A percentile compares a stretch with the other conserved stretches of the same genome.
phyloP scores from a whole-genome alignment of 2,797 vertebrate species.

The Holocentrus rufus region DNA sequence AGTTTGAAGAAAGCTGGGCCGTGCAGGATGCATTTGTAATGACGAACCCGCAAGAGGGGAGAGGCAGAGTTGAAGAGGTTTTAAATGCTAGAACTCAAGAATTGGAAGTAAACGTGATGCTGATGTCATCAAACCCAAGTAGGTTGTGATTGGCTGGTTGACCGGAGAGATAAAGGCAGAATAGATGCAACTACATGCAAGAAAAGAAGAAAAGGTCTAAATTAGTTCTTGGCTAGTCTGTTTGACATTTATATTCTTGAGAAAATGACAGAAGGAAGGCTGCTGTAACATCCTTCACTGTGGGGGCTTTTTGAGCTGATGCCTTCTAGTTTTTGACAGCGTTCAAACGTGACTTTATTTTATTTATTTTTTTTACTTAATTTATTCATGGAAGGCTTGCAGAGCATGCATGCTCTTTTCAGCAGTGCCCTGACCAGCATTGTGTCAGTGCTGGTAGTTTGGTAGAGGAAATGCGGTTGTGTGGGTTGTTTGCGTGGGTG shows the following conservation, averaged over 20 bases:
- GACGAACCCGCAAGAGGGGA: no score
- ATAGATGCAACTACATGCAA: background rate
- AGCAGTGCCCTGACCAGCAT: background rate
- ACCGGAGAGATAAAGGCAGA: background rate
- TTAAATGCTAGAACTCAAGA: no score
- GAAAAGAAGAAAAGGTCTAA: background rate
- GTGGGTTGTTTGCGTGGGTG: constrained; percentile 18
- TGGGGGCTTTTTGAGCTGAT: background rate
- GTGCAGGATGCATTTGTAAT: no score
- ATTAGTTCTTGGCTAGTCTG: background rate
- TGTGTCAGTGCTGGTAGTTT: background rate
- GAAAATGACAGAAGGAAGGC: no score
- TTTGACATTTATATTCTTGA: no score
- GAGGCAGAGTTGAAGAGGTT: no score
- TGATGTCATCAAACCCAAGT: constrained; percentile 2
- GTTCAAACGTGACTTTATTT: constrained; percentile 14
- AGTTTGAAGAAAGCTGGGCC: no score
- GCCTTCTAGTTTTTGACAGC: background rate
- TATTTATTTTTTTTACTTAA: background rate
- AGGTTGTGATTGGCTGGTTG: background rate
- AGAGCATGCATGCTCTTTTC: background rate
- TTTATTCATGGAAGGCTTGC: constrained; percentile 1
- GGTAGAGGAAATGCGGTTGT: constrained; percentile 6
- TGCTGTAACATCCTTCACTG: background rate
- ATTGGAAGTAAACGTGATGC: background rate